Evolutionary conservation across 2,888 invertebrate genomes (phyloP).

Genomic region (Ceriagrion tenellum): DNA sequence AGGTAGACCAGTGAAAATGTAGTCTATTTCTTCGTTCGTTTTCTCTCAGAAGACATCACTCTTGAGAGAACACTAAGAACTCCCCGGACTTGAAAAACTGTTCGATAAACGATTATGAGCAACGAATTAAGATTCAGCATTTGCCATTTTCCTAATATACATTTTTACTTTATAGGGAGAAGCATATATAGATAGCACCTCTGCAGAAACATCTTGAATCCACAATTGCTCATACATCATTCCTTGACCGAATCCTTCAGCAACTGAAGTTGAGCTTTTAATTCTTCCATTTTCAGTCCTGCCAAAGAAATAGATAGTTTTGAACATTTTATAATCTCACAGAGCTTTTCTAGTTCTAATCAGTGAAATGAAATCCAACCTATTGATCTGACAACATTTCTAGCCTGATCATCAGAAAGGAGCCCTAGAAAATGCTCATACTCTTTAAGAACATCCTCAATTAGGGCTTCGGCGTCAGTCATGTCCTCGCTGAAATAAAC

Average conservation of each 20-base stretch:
- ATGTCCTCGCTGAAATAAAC: constrained; percentile 75
- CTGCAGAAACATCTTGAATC: background rate
- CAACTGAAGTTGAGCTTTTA: constrained; percentile 67
- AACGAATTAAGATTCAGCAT: no score
- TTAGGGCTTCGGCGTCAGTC: constrained; percentile 74
- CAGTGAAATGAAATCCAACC: constrained; percentile 63
- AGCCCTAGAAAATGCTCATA: constrained; percentile 73
- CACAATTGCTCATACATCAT: background rate
- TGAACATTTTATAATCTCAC: background rate
- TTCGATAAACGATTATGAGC: no score
- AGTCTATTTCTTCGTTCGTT: no score
- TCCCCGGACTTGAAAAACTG: no score
- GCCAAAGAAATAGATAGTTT: constrained; percentile 40
- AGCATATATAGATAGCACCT: background rate
- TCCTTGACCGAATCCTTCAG: constrained; percentile 62
- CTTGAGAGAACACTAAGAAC: no score
- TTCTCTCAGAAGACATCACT: no score
- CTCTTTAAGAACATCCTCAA: constrained; percentile 73
- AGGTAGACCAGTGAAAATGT: no score
- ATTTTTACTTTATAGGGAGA: no score
- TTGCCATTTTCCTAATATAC: no score
- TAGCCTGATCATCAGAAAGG: constrained; percentile 73
- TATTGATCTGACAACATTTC: constrained; percentile 69
- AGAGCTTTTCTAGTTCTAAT: background rate
- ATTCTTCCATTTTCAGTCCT: constrained; percentile 69